Base-by-base conservation (phyloP, 2,888 invertebrate species). In the Drosophila koepferae region DNA sequence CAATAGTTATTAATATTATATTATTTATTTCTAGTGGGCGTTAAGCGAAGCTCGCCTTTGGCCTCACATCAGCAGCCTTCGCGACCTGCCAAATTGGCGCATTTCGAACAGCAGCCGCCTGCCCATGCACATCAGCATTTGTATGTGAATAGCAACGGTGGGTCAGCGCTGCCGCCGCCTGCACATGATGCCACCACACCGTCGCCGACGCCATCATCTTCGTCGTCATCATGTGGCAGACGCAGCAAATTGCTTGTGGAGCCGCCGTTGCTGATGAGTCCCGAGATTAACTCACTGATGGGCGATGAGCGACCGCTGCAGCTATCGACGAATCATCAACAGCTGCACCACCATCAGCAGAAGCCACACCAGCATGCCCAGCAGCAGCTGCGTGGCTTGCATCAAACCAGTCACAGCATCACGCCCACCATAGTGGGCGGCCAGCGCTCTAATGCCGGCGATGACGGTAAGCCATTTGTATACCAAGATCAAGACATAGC, bases 201-300 rank as follows among this genome's bases (percentile, higher is more conserved):
- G 2, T 79, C 88, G 8, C 86, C 90, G 18, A 89, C 88, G 40
- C 82, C 87, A 5, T 88, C 90, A 10, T 90, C 83, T 0, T 86
- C 89, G 0, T 81, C 89, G 0, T 77, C 89, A 14, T 88, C 88
- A 0, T 82, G 84, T 51, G 90, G 90, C 8, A 69, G 87, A 12
- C 81, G 81, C 41, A 80, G 90, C 70, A 77, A 90, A 20, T 43
- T 92, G 68, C 79, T 87, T 3, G 82, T 92, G 63, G 92, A 93
- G 68, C 89, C 77, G 7, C 94, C 95, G 63, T 93, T 95, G 73
- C 94, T 95, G 55, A 94, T 95, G 85, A 95, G 95, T 81, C 94
- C 95, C 66, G 96, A 96, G 92, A 95, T 96, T 54, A 96, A 96
- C 93, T 96, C 96, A 49, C 92, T 94, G 81, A 94, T 94, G 89